A percentile compares a stretch with the other conserved stretches of the same genome.
Conservation (phyloP, 2,113 vertebrate species). For the Mystacornis crossleyi region DNA sequence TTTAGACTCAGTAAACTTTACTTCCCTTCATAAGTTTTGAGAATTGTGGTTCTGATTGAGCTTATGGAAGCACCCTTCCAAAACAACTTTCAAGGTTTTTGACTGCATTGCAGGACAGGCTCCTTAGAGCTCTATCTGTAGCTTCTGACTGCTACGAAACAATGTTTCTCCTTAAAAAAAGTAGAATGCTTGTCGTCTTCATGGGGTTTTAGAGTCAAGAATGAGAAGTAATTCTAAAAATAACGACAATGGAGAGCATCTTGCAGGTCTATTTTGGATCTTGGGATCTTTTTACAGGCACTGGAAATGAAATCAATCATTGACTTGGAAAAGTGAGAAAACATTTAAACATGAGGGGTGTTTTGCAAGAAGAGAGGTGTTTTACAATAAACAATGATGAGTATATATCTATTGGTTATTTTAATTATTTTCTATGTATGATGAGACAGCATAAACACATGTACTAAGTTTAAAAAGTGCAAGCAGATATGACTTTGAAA, state of each 20-base stretch:
- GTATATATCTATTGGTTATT: background rate
- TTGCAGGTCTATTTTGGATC: background rate
- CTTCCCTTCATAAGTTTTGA: background rate
- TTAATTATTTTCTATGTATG: background rate
- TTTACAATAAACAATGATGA: background rate
- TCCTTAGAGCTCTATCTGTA: background rate
- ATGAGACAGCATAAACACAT: background rate
- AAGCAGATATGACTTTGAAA: background rate
- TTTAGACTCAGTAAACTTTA: background rate
- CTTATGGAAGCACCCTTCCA: background rate
- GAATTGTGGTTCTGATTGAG: background rate
- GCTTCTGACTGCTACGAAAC: background rate
- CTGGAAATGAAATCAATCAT: background rate
- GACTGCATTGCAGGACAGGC: background rate
- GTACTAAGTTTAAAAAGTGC: background rate
- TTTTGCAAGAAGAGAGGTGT: background rate
- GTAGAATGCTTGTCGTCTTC: background rate
- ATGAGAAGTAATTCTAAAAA: background rate
- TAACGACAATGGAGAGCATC: background rate
- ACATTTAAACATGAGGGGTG: background rate
- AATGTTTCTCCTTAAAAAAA: background rate
- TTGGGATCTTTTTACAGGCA: background rate
- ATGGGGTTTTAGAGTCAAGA: background rate
- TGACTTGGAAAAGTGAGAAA: background rate
- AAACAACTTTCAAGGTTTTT: background rate